Base-by-base conservation (phyloP, 2,797 vertebrate genomes). In the Anableps anableps region DNA sequence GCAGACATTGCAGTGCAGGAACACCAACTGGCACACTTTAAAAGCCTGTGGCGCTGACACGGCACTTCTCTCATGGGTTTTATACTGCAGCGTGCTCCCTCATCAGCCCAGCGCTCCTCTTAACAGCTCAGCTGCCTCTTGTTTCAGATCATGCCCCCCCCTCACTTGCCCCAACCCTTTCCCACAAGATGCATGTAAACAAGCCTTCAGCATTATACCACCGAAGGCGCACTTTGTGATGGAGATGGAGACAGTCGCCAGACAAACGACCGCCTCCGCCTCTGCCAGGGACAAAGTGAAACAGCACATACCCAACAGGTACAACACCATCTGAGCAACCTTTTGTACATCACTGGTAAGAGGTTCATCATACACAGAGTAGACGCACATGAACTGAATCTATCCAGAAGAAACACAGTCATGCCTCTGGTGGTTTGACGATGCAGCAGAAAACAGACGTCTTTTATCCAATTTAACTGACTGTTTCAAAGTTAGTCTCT, bases 171-270 rank as follows among this genome's bases (percentile, higher is more conserved):
- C 64, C 19, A 41, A 41, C 64, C 50, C 16, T 36, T 78, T 86
- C 88, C 88, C 77, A 80, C 11, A 76, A 82, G 86, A 74, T 5
- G 16, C 80, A 77, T 84, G 89, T 89, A 94, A 93, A 92, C 91
- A 93, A 86, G 88, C 89, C 86, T 81, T 75, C 55, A 76, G 90
- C 83, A 43, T 84, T 83, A 80, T 79, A 81, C 78, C 83, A 84
- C 83, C 78, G 75, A 78, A 86, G 74, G 70, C 21, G 2, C 31
- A 76, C 80, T 83, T 79, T 75, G 75, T 75, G 77, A 86, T 78
- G 83, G 82, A 86, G 75, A n/a, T n/a, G 87, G 29, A 74, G 68
- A 80, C 82, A 90, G 78, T 21, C 64, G 36, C 36, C 34, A 82
- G 83, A 90, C 83, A 90, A 84, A 80, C 58, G 34, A 41, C 19